phyloP scores from a whole-genome alignment of 64 coral and sea anemone species.

The Montipora foliosa region DNA sequence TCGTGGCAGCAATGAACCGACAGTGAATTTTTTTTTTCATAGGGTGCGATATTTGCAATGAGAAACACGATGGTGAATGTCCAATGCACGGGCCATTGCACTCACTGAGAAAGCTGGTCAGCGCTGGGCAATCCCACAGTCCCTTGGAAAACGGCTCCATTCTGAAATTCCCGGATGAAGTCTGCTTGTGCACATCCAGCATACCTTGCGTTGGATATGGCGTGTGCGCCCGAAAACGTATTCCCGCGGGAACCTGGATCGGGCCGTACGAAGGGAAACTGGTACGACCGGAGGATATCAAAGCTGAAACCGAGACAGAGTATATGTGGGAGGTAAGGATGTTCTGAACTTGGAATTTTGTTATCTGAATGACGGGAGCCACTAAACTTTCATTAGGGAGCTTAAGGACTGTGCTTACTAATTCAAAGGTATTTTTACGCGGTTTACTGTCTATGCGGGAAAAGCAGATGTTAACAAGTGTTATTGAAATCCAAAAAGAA shows the following conservation, averaged over 20 bases:
- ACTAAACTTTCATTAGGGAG: no score
- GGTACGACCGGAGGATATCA: conserved; percentile 96
- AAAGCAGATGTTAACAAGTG: no score
- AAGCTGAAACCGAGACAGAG: conserved; percentile 86
- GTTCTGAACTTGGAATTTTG: not conserved
- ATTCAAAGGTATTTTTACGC: no score
- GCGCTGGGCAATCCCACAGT: conserved; percentile 79
- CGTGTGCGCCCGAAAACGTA: conserved; percentile 87
- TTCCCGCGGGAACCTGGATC: conserved; percentile 96
- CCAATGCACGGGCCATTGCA: conserved; percentile 98
- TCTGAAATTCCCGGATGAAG: conserved; percentile 99
- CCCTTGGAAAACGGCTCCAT: conserved; percentile 94
- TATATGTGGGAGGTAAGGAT: conserved; percentile 99
- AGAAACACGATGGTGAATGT: conserved; percentile 97
- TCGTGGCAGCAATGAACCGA: not conserved
- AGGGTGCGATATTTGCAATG: conserved; percentile 99
- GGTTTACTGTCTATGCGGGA: no score
- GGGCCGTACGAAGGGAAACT: conserved; percentile 98
- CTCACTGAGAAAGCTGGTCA: conserved; percentile 93
- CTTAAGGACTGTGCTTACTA: no score
- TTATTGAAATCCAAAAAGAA: no score
- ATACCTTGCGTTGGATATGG: conserved; percentile 94
- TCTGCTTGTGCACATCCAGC: conserved; percentile 98
- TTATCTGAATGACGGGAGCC: not conserved
- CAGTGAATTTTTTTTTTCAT: not conserved